These are phyloP conservation scores for Drosophila acutilabella DNA, from an alignment of 2,888 invertebrate species.

Conservation along the genomic window DNA sequence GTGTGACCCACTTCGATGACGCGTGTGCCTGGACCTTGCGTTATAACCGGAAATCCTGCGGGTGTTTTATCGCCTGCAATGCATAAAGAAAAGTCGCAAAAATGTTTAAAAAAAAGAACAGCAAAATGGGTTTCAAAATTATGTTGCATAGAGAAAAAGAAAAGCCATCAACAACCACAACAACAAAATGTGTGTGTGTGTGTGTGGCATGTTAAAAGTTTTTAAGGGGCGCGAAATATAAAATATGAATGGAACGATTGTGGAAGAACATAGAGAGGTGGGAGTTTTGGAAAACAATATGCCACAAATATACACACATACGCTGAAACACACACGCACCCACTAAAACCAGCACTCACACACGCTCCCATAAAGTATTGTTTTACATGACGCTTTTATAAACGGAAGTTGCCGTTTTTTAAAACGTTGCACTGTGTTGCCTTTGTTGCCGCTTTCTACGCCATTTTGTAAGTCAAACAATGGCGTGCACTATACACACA, in stretches of 20 bases:
- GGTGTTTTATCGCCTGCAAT: constrained; percentile 92
- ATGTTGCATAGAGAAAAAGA: constrained; percentile 41
- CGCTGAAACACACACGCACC: constrained; percentile 16
- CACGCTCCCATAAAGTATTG: constrained; percentile 62
- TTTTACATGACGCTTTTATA: constrained; percentile 77
- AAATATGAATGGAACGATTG: constrained; percentile 11
- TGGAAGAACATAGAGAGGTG: constrained; percentile 1
- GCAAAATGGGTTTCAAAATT: constrained; percentile 50
- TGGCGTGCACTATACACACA: constrained; percentile 50
- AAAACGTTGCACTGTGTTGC: constrained; percentile 61
- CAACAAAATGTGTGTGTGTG: constrained; percentile 7
- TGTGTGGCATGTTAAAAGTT: constrained; percentile 35
- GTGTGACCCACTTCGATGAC: constrained; percentile 98
- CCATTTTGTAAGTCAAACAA: constrained; percentile 78
- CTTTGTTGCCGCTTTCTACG: constrained; percentile 72
- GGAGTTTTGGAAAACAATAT: constrained; percentile 69
- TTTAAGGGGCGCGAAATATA: constrained; percentile 15
- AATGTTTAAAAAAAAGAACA: constrained; percentile 34
- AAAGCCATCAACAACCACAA: constrained; percentile 27
- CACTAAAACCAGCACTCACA: constrained; percentile 13
- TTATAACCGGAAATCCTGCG: constrained; percentile 95
- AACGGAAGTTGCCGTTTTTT: constrained; percentile 73
- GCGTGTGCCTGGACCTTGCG: constrained; percentile 94
- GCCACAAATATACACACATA: constrained; percentile 43
- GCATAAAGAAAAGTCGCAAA: constrained; percentile 32